Percentiles rank a stretch among this genome's conserved stretches.
phyloP scores from a whole-genome alignment of 1,140 invertebrate species.

The Cyphomyrmex costatus region DNA sequence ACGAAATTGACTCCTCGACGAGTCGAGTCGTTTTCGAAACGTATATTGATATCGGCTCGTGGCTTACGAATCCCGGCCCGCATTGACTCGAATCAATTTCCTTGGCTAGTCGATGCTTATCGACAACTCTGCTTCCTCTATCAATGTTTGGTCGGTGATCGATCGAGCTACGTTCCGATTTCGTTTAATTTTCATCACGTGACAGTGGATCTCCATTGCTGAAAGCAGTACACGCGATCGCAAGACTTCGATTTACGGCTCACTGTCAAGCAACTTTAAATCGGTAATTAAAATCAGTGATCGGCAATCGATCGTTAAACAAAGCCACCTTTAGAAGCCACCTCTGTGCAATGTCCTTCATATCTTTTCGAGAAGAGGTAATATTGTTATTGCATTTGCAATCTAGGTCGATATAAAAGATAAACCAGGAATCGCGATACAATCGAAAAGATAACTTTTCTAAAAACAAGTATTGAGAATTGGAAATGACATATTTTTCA shows the following conservation, averaged over 20 bases:
- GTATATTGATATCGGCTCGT: constrained; percentile 62
- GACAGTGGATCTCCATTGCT: constrained; percentile 25
- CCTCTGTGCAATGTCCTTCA: no score
- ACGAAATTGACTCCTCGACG: constrained; percentile 63
- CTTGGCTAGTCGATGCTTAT: constrained; percentile 60
- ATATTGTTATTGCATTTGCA: not conserved
- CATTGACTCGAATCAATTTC: constrained; percentile 64
- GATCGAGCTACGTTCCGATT: constrained; percentile 41
- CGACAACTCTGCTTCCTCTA: constrained; percentile 52
- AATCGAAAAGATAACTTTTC: not conserved
- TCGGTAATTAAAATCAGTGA: constrained; percentile 43
- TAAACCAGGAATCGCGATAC: no score
- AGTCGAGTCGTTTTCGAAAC: constrained; percentile 62
- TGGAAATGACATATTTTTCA: not conserved
- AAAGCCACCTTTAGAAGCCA: not conserved
- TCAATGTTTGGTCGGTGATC: constrained; percentile 54
- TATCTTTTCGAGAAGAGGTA: not conserved
- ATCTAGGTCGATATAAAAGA: constrained; percentile 7
- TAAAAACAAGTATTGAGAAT: not conserved
- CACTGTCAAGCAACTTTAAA: not conserved
- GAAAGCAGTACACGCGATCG: constrained; percentile 29
- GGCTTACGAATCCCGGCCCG: constrained; percentile 52
- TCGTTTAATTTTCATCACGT: constrained; percentile 62
- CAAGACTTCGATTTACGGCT: constrained; percentile 39
- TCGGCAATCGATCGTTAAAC: not conserved